Conservation (phyloP, 2,797 vertebrate genomes). For the Poeciliopsis presidionis region DNA sequence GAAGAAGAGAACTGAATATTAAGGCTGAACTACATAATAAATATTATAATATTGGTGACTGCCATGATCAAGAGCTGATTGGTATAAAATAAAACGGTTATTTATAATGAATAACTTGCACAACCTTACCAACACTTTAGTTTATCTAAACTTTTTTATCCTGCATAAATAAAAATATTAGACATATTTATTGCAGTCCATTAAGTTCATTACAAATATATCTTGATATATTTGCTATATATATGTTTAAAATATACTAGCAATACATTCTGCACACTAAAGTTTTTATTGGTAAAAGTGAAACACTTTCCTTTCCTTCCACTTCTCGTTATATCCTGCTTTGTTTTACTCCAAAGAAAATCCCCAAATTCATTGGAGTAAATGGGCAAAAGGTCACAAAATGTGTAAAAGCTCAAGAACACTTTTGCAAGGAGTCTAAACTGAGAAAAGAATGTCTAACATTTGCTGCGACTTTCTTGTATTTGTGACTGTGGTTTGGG, state of each 20-base stretch:
- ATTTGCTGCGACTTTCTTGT: constrained; percentile 25
- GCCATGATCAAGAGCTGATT: too few species aligned
- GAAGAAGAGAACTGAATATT: too few species aligned
- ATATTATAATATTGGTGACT: too few species aligned
- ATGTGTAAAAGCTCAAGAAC: background rate
- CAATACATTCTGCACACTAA: background rate
- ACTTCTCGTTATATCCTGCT: background rate
- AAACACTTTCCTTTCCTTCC: background rate
- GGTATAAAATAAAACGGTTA: too few species aligned
- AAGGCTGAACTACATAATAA: too few species aligned
- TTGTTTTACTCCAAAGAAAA: background rate
- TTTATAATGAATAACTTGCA: background rate
- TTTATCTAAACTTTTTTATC: background rate
- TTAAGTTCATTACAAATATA: background rate
- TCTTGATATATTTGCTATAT: background rate
- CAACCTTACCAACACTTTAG: background rate
- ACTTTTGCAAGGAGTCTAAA: background rate
- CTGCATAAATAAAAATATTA: background rate
- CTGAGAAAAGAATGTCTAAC: background rate
- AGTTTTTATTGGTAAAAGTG: background rate
- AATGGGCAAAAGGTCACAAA: background rate
- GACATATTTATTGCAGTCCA: background rate
- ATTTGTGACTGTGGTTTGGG: constrained; percentile 27
- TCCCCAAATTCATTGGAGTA: background rate
- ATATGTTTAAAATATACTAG: background rate